Evolutionary conservation across 2,888 invertebrate species (phyloP).

Genomic region (Phengaris arion): DNA sequence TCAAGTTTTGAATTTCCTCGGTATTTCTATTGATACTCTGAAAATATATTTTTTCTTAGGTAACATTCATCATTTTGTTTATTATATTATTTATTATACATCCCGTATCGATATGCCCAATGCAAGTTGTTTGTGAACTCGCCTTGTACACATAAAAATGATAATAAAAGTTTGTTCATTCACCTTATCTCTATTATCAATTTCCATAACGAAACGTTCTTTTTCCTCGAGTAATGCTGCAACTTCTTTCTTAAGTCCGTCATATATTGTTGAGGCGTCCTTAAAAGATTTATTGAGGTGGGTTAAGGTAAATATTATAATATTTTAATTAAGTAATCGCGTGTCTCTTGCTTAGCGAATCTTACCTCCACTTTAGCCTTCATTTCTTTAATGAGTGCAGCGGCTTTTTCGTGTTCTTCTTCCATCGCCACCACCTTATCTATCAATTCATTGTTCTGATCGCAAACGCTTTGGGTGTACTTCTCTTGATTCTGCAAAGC

Average conservation of each 20-base stretch:
- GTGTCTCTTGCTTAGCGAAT: not conserved
- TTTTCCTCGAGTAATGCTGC: constrained; percentile 36
- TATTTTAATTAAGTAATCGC: not conserved
- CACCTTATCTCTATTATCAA: constrained; percentile 42
- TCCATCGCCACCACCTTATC: constrained; percentile 45
- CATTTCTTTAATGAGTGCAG: constrained; percentile 34
- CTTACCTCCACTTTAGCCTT: constrained; percentile 41
- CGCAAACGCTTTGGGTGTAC: constrained; percentile 44
- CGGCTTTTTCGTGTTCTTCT: constrained; percentile 36
- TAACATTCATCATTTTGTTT: not conserved
- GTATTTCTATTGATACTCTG: constrained; percentile 41
- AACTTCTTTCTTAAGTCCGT: constrained; percentile 38
- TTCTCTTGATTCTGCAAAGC: constrained; percentile 48
- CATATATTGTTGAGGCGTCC: constrained; percentile 37
- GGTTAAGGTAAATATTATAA: not conserved
- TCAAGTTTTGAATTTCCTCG: constrained; percentile 39
- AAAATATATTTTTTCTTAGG: constrained; percentile 21
- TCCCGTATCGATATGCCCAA: too few relatives aligned
- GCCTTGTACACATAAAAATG: too few relatives aligned
- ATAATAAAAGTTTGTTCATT: too few relatives aligned
- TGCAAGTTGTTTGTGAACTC: too few relatives aligned
- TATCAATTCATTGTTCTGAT: constrained; percentile 45
- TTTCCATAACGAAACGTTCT: constrained; percentile 35
- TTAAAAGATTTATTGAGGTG: constrained; percentile 29
- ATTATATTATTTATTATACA: not conserved